Evolutionary conservation across 1,140 invertebrate genomes (phyloP).

Genomic region (Drosophila parabipectinata): DNA sequence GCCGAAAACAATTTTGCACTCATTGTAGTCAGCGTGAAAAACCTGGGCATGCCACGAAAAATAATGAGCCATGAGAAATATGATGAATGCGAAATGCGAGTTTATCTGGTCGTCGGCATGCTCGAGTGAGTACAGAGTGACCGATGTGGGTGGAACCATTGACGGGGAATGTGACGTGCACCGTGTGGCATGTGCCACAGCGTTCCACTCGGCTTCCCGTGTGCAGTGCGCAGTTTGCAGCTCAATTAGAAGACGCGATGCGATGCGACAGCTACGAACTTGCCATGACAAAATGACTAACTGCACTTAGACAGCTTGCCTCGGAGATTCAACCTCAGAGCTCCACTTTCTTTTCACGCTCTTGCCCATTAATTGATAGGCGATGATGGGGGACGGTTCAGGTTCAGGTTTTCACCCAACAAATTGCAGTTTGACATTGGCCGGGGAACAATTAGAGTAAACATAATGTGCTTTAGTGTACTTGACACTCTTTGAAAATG

Average conservation of each 20-base stretch:
- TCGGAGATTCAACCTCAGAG: slow-evolving; percentile 2
- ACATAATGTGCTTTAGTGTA: slow-evolving; percentile 33
- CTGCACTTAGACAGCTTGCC: slow-evolving; percentile 33
- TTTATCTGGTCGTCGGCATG: slow-evolving; percentile 52
- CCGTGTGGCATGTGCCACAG: slow-evolving; percentile 25
- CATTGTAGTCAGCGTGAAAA: slow-evolving; percentile 33
- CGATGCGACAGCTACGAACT: slow-evolving; percentile 25
- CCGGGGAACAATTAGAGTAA: slow-evolving; percentile 65
- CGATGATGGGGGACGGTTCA: slow-evolving; percentile 22
- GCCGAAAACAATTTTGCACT: slow-evolving; percentile 32
- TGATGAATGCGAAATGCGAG: slow-evolving; percentile 43
- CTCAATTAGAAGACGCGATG: slow-evolving; percentile 40
- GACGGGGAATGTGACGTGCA: slow-evolving; percentile 16
- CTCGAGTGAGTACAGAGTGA: slow-evolving; percentile 44
- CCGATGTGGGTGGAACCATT: slow-evolving; percentile 53
- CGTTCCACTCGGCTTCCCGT: slow-evolving; percentile 58
- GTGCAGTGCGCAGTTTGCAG: slow-evolving; percentile 34
- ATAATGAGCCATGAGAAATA: slow-evolving; percentile 39
- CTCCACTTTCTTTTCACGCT: slow-evolving; percentile 74
- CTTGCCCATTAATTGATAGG: slow-evolving; percentile 65
- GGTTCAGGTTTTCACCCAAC: slow-evolving; percentile 30
- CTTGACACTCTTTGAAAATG: neutral
- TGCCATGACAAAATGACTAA: slow-evolving; percentile 64
- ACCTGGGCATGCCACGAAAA: slow-evolving; percentile 26
- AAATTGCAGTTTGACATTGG: slow-evolving; percentile 50